Base-by-base conservation (phyloP, 2,888 invertebrate genomes). In the Dasypolia templi region DNA sequence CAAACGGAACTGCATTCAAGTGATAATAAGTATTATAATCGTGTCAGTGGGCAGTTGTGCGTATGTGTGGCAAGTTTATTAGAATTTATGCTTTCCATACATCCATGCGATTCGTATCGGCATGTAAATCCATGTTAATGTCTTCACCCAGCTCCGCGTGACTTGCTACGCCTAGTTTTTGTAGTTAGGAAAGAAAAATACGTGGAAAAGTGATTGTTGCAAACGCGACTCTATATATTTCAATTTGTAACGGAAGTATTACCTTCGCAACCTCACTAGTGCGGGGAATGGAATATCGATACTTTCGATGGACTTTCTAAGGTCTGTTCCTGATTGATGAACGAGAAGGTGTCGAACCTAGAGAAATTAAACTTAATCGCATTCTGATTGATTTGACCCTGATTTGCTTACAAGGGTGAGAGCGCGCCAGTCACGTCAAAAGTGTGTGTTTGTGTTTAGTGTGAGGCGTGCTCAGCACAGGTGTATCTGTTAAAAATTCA, bases 71-170 rank as follows among this genome's bases (percentile, higher is more conserved):
- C 65, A 35, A 79, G 56, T 59, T n/a, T 71, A 71, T 79, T 44
- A 79, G 72, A 72, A 82, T 74, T 17, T 64, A 82, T 79, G 71
- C 85, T 88, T 79, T 86, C 84, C 82, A 81, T 75, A 71, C 64
- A 72, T 67, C 77, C 67, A 76, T 72, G 72, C 78, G 72, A 76
- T 75, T 63, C 49, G 63, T 77, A 75, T 69, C 65, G 64, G 46
- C 75, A 86, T 86, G 85, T 80, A 86, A 83, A 87, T 86, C 83
- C 77, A 84, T 82, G 83, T 77, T 83, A 83, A 86, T 83, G 29
- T 71, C 55, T 58, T 58, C 65, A 70, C 53, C 61, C 42, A 35
- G 71, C 75, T 35, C 72, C 75, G 86, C 85, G 76, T 86, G 81
- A 58, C 69, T 65, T 66, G 59, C 35, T 35, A 26, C 35, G 59